Evolutionary conservation across 2,797 vertebrate species (phyloP).

Genomic region (Chlorospingus flavigularis): DNA sequence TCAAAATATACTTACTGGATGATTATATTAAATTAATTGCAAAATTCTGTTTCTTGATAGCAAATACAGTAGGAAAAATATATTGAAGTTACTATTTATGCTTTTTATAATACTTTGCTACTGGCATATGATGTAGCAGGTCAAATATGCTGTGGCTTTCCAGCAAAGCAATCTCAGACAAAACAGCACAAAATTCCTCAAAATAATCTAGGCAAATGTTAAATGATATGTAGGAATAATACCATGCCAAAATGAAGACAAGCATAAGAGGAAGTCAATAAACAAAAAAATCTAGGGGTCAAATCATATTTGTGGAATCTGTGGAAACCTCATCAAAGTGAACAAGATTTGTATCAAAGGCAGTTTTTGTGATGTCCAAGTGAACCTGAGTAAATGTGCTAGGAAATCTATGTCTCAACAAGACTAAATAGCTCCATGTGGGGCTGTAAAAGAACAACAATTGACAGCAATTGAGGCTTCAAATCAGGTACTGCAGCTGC

Average conservation of each 20-base stretch:
- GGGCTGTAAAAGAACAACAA: neutral
- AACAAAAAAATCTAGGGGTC: neutral
- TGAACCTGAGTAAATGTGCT: neutral
- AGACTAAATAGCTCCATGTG: neutral
- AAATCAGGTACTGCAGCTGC: neutral
- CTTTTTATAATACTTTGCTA: neutral
- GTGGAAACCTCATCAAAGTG: neutral
- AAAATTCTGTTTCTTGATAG: conserved; percentile 10
- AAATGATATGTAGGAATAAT: neutral
- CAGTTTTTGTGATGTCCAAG: neutral
- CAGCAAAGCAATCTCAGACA: neutral
- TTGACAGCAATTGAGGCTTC: neutral
- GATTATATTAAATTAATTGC: conserved; percentile 7
- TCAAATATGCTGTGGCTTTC: neutral
- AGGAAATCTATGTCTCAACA: neutral
- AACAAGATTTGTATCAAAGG: neutral
- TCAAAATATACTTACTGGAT: conserved; percentile 15
- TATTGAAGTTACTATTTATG: neutral
- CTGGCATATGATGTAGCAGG: neutral
- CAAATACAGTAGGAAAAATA: neutral
- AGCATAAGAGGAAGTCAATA: neutral
- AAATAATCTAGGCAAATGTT: neutral
- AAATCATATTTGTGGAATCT: neutral
- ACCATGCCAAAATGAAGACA: neutral
- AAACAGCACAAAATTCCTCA: neutral